Percentiles rank a stretch among this genome's conserved stretches.
phyloP scores from a whole-genome alignment of 2,113 vertebrate genomes.

The Mustela nigripes region DNA sequence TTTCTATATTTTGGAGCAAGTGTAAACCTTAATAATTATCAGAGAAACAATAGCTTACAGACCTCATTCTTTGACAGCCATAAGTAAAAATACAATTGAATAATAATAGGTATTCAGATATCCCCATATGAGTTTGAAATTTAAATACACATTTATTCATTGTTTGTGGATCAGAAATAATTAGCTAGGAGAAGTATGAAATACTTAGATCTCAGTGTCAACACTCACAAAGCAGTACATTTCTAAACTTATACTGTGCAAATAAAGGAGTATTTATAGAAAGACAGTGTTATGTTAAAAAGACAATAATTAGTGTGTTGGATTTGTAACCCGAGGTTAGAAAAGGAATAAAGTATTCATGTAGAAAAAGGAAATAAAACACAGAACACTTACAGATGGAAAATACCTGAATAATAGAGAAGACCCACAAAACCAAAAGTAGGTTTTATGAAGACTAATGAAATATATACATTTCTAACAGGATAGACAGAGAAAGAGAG shows the following conservation, averaged over 20 bases:
- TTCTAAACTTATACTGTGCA: not conserved
- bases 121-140: not conserved
- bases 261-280: not conserved
- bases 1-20: not conserved
- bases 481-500: not conserved
- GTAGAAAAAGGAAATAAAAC: not conserved
- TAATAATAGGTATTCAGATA: not conserved
- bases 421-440: not conserved
- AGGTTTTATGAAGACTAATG: not conserved
- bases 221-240: not conserved
- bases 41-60: not conserved
- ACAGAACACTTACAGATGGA: not conserved
- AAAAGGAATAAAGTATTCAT: not conserved
- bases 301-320: not conserved
- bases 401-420: not conserved
- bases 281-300: not conserved
- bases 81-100: not conserved
- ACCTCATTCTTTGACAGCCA: not conserved
- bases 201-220: not conserved
- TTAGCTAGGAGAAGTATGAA: not conserved
- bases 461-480: not conserved
- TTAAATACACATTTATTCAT: not conserved
- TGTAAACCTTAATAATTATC: not conserved
- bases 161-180: not conserved
- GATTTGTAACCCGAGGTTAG: not conserved